Base-by-base conservation (phyloP, 2,797 vertebrate species). In the Myripristis jacobus region DNA sequence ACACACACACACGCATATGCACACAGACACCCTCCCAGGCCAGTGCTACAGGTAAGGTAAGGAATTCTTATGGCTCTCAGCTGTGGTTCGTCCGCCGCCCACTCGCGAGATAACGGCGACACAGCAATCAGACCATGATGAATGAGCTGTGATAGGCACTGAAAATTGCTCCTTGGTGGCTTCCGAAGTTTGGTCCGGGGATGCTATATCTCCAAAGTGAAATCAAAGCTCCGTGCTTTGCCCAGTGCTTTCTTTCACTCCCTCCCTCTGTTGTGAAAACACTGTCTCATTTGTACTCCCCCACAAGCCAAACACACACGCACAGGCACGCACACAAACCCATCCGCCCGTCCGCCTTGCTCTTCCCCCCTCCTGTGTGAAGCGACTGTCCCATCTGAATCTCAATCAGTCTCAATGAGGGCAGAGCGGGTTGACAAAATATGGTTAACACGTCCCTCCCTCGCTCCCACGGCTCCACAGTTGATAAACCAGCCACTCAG, bases 41-140 rank as follows among this genome's bases (percentile, higher is more conserved):
- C 11, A 13, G 19, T 5, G 66, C 78, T 75, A 84, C 89, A 87
- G 86, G 87, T 91, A 80, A 87, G 86, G 87, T 91, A 80, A 85
- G 50, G 79, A 73, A 82, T 89, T 84, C 82, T 87, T 77, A 76
- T 63, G 54, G 82, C 66, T 88, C 84, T 87, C 70, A 78, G 77
- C 79, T 44, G 66, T 15, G 72, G 73, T 79, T 79, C 29, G 64
- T 79, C 83, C 71, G 78, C 80, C 36, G 70, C 80, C 82, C 80
- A 85, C 77, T 70, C 75, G 85, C 29, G 50, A 92, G 92, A 93
- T 92, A 93, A 93, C 82, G 27, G 84, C 77, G 71, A 92, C 90
- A 87, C 84, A 63, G 84, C 88, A 92, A 93, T 93, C 91, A 88
- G 85, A 74, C 78, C 38, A 80, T 93, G 93, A 94, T 92, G 92